Percentiles rank a stretch among this genome's conserved stretches.
phyloP scores from a whole-genome alignment of 92 coral and sea anemone species.

The Blastomussa wellsi region DNA sequence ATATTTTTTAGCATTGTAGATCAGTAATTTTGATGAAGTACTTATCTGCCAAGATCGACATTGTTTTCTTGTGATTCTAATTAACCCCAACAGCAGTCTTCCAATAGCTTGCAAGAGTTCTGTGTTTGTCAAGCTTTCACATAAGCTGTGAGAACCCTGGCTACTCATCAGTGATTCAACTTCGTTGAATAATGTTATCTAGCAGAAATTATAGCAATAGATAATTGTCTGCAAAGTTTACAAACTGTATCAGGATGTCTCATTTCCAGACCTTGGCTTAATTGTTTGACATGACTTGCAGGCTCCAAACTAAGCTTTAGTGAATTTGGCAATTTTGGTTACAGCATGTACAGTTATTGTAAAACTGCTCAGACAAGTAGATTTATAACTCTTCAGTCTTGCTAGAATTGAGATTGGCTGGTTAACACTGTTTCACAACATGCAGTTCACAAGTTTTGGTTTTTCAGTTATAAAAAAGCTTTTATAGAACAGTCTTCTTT shows the following conservation, averaged over 20 bases:
- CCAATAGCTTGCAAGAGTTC: background rate
- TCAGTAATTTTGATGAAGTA: background rate
- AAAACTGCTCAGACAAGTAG: background rate
- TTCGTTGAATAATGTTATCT: too few relatives aligned
- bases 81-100: conserved; percentile 1
- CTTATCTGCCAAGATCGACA: background rate
- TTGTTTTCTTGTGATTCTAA: background rate
- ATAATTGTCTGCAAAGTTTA: too few relatives aligned
- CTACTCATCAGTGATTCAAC: background rate
- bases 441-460: conserved; percentile 2
- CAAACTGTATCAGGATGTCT: too few relatives aligned
- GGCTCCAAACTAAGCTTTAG: too few relatives aligned
- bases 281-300: too few relatives aligned
- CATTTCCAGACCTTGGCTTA: too few relatives aligned
- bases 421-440: background rate
- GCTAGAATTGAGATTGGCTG: background rate
- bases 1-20: background rate
- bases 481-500: background rate
- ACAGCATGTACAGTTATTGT: background rate
- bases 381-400: conserved; percentile 6
- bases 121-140: background rate
- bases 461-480: background rate
- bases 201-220: too few relatives aligned
- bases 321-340: background rate
- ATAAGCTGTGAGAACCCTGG: background rate